Evolutionary conservation across 2,888 invertebrate species (phyloP), one percentile per base, ranked within the genome.

Genomic region (Sisyra nigra): DNA sequence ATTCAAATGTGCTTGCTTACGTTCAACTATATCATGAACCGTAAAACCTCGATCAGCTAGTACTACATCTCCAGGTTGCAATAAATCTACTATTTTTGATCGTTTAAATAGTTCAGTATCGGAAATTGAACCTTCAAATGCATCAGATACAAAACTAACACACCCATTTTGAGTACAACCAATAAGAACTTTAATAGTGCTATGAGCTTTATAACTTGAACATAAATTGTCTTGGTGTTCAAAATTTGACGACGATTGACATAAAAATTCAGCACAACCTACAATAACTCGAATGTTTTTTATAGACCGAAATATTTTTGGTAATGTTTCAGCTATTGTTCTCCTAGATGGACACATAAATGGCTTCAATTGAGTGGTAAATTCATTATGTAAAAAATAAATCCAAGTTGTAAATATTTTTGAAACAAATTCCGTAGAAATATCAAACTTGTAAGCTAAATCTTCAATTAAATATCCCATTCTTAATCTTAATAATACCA

Each of bases 161-260:
- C 44, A 41, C 6, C 47, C 45, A 47, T 48, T 46, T 40, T 47
- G 49, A 40, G 47, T 47, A 41, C 48, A 47, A 9, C 50, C 52
- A 37, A 51, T 41, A 40, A 52, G 42, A 30, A 47, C 49, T 48
- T 52, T 49, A 45, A 44, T 49, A 17, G 49, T 52, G 10, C 49
- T 49, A 39, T 46, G 49, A 47, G 50, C 50, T 46, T 51, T 51
- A 24, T 51, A 49, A 29, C 11, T 13, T 13, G 51, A 49, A 42
- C 50, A 50, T 35, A 49, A 40, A 47, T 52, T 51, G 9, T 49
- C 51, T 46, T 51, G 48, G 6, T 52, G 51, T 45, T 50, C 50
- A 41, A 49, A 52, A 44, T 48, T 48, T 37, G 43, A 42, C 3
- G 49, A 49, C 14, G 48, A 44, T 39, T 52, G 44, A 42, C 49